Evolutionary conservation across 2,797 vertebrate species (phyloP).

Genomic region (Channallabes apus): DNA sequence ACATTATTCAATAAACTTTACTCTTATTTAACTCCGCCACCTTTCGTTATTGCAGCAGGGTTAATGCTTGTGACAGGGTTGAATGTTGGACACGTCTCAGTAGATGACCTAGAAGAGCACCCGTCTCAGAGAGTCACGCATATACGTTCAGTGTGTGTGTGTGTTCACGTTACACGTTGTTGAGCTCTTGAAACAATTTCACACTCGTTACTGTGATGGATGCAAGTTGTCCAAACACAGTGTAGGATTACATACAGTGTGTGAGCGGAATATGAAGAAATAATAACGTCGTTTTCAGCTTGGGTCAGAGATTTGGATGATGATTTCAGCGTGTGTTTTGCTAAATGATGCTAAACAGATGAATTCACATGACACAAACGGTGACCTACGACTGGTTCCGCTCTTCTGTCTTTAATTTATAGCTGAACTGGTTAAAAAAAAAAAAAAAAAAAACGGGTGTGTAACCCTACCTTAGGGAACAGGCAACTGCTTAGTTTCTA

Average conservation of each 20-base stretch:
- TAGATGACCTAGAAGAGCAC: too few species aligned
- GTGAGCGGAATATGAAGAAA: slow-evolving; percentile 24
- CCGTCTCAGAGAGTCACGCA: too few species aligned
- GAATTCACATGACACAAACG: background rate
- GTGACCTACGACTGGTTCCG: background rate
- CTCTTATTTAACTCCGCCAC: too few species aligned
- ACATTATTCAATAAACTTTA: too few species aligned
- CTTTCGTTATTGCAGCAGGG: too few species aligned
- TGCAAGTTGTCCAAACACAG: slow-evolving; percentile 62
- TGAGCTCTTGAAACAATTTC: slow-evolving; percentile 41
- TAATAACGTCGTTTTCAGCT: slow-evolving; percentile 31
- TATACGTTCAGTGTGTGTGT: background rate
- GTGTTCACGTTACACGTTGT: slow-evolving; percentile 10
- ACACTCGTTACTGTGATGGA: slow-evolving; percentile 50
- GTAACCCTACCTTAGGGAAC: background rate
- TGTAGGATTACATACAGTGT: slow-evolving; percentile 51
- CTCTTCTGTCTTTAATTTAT: background rate
- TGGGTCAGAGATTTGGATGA: background rate
- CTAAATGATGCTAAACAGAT: background rate
- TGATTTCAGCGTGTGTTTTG: background rate
- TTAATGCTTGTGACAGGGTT: too few species aligned
- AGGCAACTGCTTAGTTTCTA: background rate
- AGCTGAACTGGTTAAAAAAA: background rate
- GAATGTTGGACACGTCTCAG: too few species aligned
- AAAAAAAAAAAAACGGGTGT: too few species aligned